A percentile compares a stretch with the other conserved stretches of the same genome.
Evolutionary conservation across 2,797 vertebrate species (phyloP).

Genomic region (Hafferia zeledoni): DNA sequence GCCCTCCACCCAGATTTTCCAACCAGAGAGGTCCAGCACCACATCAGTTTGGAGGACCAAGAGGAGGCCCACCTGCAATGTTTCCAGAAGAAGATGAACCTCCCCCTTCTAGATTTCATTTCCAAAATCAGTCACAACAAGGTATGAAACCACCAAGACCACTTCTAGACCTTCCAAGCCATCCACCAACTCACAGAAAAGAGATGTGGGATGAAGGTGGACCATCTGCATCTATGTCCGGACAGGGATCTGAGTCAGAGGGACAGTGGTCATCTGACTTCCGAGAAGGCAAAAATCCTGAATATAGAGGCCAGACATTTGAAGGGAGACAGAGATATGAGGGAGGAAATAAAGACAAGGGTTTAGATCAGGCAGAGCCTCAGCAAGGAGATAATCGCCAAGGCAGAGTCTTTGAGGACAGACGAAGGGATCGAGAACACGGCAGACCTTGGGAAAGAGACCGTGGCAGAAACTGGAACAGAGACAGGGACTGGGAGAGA

Average conservation of each 20-base stretch:
- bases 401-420: slow-evolving; percentile 85
- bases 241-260: slow-evolving; percentile 78
- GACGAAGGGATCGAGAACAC: slow-evolving; percentile 86
- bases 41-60: slow-evolving; percentile 82
- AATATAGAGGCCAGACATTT: slow-evolving; percentile 75
- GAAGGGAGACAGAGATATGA: slow-evolving; percentile 87
- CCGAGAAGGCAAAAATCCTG: slow-evolving; percentile 83
- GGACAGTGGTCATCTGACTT: slow-evolving; percentile 84
- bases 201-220: slow-evolving; percentile 79
- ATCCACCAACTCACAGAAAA: slow-evolving; percentile 79
- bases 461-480: slow-evolving; percentile 82
- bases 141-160: slow-evolving; percentile 80
- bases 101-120: slow-evolving; percentile 72
- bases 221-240: slow-evolving; percentile 58
- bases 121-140: slow-evolving; percentile 74
- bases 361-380: slow-evolving; percentile 68
- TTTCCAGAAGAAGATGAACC: slow-evolving; percentile 76
- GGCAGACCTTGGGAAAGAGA: slow-evolving; percentile 84
- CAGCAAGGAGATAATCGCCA: slow-evolving; percentile 81
- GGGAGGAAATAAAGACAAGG: slow-evolving; percentile 80
- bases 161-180: slow-evolving; percentile 87
- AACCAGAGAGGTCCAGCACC: slow-evolving; percentile 80
- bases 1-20: slow-evolving; percentile 73
- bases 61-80: slow-evolving; percentile 77
- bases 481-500: slow-evolving; percentile 83